Percentiles rank a stretch among this genome's conserved stretches.
These are phyloP conservation scores for Drosophila lutescens DNA, from an alignment of 2,888 invertebrate species.

Conservation along the genomic window DNA sequence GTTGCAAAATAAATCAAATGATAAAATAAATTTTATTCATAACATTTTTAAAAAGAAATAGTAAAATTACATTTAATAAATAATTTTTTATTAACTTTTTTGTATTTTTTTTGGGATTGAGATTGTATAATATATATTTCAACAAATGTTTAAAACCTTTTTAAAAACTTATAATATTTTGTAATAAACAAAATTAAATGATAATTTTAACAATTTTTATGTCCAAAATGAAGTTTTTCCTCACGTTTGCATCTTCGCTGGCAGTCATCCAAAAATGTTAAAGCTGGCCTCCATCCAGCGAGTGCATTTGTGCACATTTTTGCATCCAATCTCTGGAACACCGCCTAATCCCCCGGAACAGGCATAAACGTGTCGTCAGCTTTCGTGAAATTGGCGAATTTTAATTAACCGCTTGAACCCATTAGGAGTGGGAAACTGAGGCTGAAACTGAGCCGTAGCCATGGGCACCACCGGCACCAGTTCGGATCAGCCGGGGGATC, in stretches of 20 bases:
- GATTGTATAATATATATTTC: too few species aligned
- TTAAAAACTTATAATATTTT: neutral
- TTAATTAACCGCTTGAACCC: constrained; percentile 69
- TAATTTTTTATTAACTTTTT: too few species aligned
- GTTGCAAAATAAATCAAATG: too few species aligned
- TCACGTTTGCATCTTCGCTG: constrained; percentile 2
- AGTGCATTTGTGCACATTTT: constrained; percentile 25
- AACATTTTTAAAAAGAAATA: too few species aligned
- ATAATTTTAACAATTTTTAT: neutral
- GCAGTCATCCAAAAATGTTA: neutral
- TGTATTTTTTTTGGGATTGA: too few species aligned
- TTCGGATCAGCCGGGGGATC: constrained; percentile 10
- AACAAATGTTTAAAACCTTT: too few species aligned
- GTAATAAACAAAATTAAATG: neutral
- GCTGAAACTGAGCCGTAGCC: constrained; percentile 18
- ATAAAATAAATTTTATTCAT: too few species aligned
- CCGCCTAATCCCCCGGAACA: constrained; percentile 52
- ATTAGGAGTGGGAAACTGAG: constrained; percentile 31
- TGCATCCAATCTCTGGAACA: constrained; percentile 50
- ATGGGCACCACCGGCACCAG: constrained; percentile 9
- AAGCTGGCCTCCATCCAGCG: constrained; percentile 28
- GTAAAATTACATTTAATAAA: too few species aligned
- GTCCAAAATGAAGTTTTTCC: neutral
- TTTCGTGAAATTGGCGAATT: constrained; percentile 60
- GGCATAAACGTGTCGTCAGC: constrained; percentile 38